A percentile compares a stretch with the other conserved stretches of the same genome.
phyloP scores from a whole-genome alignment of 2,888 invertebrate species.

The Calameuta filiformis region DNA sequence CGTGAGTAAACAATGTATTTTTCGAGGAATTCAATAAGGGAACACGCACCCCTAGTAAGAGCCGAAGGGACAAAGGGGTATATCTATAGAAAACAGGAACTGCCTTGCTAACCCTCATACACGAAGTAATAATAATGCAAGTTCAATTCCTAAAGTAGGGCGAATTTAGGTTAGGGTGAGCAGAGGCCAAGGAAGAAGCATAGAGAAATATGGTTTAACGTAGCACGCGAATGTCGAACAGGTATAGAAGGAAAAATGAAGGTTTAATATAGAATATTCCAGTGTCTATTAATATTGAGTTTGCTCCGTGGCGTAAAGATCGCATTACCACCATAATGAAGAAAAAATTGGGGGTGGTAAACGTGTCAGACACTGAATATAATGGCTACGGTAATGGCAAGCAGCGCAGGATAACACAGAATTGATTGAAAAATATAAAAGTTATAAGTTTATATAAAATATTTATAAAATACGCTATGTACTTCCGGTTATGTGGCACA shows the following conservation, averaged over 20 bases:
- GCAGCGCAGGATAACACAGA: neutral
- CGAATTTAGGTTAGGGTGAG: neutral
- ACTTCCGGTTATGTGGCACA: neutral
- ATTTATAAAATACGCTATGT: neutral
- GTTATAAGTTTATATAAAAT: neutral
- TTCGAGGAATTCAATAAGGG: neutral
- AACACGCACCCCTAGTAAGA: neutral
- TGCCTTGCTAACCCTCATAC: neutral
- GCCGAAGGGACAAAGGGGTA: neutral
- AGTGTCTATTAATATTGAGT: neutral
- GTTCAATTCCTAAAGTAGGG: neutral
- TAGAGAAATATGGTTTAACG: neutral
- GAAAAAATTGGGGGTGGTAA: neutral
- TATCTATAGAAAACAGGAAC: neutral
- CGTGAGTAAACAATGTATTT: neutral
- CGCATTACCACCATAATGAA: neutral
- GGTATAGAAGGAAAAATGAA: neutral
- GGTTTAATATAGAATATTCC: neutral
- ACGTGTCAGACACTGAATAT: neutral
- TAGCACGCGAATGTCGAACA: neutral
- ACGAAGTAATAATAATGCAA: neutral
- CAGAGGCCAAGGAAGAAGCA: neutral
- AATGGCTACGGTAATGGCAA: neutral
- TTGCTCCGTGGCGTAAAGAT: neutral
- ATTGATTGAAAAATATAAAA: neutral